Percentiles rank a stretch among this genome's conserved stretches.
Evolutionary conservation across 2,888 invertebrate species (phyloP).

Genomic region (Sylvicola cinctus): DNA sequence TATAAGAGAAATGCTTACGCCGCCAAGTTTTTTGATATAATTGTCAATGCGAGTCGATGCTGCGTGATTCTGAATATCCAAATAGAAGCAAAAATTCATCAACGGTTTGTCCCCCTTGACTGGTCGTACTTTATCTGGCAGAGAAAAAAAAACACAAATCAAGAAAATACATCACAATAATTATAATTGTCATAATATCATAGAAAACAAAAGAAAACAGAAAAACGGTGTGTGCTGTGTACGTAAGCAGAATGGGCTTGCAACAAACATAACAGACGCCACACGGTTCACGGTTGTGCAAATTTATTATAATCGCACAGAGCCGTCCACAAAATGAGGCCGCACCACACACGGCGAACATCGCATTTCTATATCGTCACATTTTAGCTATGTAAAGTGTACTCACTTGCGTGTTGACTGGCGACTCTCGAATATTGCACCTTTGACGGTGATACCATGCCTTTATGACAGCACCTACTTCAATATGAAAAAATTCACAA

Average conservation of each 20-base stretch:
- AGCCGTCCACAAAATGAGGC: too few species aligned
- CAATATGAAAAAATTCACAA: too few species aligned
- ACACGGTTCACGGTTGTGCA: too few species aligned
- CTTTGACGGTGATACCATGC: conserved; percentile 27
- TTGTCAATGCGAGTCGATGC: conserved; percentile 41
- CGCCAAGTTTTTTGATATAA: conserved; percentile 48
- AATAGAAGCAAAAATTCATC: conserved; percentile 49
- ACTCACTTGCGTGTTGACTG: conserved; percentile 7
- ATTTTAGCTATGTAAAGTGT: not conserved
- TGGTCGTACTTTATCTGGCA: conserved; percentile 13
- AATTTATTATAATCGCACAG: too few species aligned
- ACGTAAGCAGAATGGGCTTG: too few species aligned
- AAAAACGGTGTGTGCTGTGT: too few species aligned
- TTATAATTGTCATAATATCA: not conserved
- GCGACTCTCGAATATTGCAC: conserved; percentile 18
- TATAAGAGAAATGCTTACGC: conserved; percentile 30
- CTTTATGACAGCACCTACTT: conserved; percentile 15
- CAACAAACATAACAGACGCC: too few species aligned
- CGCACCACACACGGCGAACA: too few species aligned
- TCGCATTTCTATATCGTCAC: too few species aligned
- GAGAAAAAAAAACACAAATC: not conserved
- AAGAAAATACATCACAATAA: not conserved
- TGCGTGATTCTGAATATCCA: conserved; percentile 52
- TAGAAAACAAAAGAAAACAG: too few species aligned
- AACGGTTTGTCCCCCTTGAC: conserved; percentile 33